Conservation (phyloP, 2,888 invertebrate genomes). For the Agrochola macilenta region DNA sequence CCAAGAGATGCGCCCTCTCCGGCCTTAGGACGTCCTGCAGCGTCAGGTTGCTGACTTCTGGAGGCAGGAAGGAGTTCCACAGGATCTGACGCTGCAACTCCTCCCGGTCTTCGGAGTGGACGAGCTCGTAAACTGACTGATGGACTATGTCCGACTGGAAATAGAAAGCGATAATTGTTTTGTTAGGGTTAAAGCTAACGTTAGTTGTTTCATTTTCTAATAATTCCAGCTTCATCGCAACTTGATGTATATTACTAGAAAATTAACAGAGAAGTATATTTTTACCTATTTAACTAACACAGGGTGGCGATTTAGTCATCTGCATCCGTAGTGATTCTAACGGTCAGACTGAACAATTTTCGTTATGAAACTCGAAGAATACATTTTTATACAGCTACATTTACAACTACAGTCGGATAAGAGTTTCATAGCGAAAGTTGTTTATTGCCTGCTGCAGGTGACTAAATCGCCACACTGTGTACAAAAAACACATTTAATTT, state of each 20-base stretch:
- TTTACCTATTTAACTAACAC: background rate
- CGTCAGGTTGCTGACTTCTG: constrained; percentile 93
- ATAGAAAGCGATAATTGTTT: constrained; percentile 65
- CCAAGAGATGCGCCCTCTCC: constrained; percentile 97
- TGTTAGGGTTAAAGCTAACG: background rate
- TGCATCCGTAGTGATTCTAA: no score
- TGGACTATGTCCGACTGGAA: constrained; percentile 99
- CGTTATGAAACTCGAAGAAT: no score
- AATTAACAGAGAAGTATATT: no score
- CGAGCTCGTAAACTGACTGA: constrained; percentile 99
- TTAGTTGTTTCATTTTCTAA: background rate
- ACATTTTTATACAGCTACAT: no score
- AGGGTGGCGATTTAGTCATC: no score
- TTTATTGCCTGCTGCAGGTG: no score
- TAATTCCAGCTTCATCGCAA: no score
- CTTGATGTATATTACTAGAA: background rate
- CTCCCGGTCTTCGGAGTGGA: constrained; percentile 99
- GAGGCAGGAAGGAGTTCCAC: constrained; percentile 98
- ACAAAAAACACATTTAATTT: background rate
- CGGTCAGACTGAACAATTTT: no score
- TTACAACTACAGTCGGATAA: no score
- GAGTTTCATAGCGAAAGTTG: no score
- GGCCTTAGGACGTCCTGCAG: constrained; percentile 97
- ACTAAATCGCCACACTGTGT: no score
- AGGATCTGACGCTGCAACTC: constrained; percentile 98